These are phyloP conservation scores for Ctenomys sociabilis DNA, from an alignment of 2,113 vertebrate species.

Conservation along the genomic window DNA sequence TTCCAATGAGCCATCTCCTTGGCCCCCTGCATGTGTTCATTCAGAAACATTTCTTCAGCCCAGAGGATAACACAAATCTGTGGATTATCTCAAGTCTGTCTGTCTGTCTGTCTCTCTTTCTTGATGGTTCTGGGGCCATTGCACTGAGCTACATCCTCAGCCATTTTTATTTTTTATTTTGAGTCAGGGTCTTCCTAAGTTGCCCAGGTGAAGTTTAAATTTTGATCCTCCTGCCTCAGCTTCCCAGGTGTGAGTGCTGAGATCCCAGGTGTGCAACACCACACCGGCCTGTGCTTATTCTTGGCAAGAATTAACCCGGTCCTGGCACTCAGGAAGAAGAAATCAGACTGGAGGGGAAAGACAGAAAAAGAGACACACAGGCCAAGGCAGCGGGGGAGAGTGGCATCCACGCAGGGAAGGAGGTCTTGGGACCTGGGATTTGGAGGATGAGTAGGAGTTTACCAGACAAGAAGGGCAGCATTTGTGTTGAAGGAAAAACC, in stretches of 20 bases:
- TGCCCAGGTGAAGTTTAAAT: neutral
- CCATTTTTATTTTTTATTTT: neutral
- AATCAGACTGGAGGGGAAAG: neutral
- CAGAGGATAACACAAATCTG: neutral
- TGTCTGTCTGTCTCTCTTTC: neutral
- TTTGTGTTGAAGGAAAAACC: neutral
- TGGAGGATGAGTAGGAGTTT: slow-evolving; percentile 1
- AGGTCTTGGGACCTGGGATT: neutral
- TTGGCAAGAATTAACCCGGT: neutral
- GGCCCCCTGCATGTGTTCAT: neutral
- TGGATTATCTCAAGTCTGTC: neutral
- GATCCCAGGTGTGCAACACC: neutral
- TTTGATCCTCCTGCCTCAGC: neutral
- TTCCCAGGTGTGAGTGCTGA: neutral
- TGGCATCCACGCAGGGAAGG: too few species aligned
- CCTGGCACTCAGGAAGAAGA: neutral
- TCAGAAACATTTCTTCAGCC: neutral
- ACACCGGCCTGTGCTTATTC: too few species aligned
- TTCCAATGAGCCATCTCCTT: too few species aligned
- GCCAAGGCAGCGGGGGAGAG: too few species aligned
- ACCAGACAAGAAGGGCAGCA: neutral
- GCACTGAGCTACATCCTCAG: neutral
- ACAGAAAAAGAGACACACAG: neutral
- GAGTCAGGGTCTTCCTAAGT: neutral
- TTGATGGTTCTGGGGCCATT: neutral